Evolutionary conservation across 2,797 vertebrate genomes (phyloP).

Genomic region (Bucorvus abyssinicus): DNA sequence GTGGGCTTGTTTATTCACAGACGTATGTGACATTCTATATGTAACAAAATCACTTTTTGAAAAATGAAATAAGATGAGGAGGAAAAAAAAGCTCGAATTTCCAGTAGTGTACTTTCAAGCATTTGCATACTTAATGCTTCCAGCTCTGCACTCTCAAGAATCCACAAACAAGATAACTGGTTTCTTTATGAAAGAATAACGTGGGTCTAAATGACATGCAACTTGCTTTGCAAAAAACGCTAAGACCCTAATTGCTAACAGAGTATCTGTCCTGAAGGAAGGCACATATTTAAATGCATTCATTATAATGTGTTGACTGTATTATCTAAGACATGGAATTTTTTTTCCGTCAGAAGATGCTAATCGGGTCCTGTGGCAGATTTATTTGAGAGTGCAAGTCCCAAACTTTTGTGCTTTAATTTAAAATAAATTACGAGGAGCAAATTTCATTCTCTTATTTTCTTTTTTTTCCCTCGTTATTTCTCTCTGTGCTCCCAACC

Average conservation of each 20-base stretch:
- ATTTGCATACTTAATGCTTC: constrained; percentile 49
- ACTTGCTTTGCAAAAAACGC: constrained; percentile 35
- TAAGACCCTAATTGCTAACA: constrained; percentile 18
- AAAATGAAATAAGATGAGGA: neutral
- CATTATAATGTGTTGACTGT: constrained; percentile 50
- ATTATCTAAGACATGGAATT: constrained; percentile 24
- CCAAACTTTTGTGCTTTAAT: constrained; percentile 25
- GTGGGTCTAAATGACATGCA: constrained; percentile 21
- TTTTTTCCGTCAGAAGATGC: constrained; percentile 27
- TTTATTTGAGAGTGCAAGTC: neutral
- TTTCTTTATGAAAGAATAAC: constrained; percentile 56
- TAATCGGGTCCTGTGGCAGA: constrained; percentile 40
- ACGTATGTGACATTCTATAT: neutral
- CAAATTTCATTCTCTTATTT: neutral
- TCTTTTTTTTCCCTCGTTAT: neutral
- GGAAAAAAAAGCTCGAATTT: constrained; percentile 18
- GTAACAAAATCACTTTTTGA: neutral
- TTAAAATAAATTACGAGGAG: constrained; percentile 32
- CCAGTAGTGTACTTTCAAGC: constrained; percentile 4
- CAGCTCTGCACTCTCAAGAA: constrained; percentile 46
- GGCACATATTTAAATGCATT: constrained; percentile 47
- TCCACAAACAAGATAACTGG: constrained; percentile 59
- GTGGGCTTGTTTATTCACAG: neutral
- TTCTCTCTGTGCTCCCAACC: neutral
- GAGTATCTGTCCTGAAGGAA: constrained; percentile 42